Percentiles rank a stretch among this genome's conserved stretches.
Evolutionary conservation across 2,113 vertebrate genomes (phyloP).

Genomic region (Actinemys pallida): DNA sequence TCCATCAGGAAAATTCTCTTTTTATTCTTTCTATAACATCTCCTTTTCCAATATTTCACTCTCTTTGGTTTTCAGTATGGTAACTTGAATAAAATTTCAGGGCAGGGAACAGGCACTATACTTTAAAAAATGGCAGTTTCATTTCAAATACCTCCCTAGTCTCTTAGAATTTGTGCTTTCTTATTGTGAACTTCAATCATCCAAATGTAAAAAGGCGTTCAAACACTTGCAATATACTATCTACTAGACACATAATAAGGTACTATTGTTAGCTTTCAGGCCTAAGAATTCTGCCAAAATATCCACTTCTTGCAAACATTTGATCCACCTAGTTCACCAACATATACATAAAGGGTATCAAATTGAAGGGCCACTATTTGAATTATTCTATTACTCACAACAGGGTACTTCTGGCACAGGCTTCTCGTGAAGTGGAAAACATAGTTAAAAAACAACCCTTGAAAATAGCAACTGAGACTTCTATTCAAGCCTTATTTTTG

Average conservation of each 20-base stretch:
- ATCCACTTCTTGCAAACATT: background rate
- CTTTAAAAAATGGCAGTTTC: constrained; percentile 45
- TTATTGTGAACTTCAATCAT: constrained; percentile 52
- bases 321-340: constrained; percentile 24
- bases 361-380: background rate
- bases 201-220: constrained; percentile 49
- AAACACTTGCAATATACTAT: constrained; percentile 33
- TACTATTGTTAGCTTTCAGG: constrained; percentile 32
- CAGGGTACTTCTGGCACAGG: background rate
- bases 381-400: constrained; percentile 10
- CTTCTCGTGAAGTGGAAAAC: background rate
- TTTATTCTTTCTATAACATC: constrained; percentile 69
- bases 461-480: background rate
- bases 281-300: constrained; percentile 27
- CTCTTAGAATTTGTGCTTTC: constrained; percentile 57
- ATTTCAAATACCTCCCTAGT: constrained; percentile 44
- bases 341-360: background rate
- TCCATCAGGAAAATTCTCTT: constrained; percentile 78
- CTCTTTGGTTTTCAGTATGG: constrained; percentile 19
- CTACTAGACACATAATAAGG: constrained; percentile 48
- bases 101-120: constrained; percentile 45
- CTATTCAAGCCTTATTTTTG: background rate
- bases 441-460: background rate
- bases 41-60: constrained; percentile 55
- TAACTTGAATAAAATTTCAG: constrained; percentile 58